These are phyloP conservation scores for Lepus europaeus DNA, from an alignment of 2,113 vertebrate genomes.

Conservation along the genomic window DNA sequence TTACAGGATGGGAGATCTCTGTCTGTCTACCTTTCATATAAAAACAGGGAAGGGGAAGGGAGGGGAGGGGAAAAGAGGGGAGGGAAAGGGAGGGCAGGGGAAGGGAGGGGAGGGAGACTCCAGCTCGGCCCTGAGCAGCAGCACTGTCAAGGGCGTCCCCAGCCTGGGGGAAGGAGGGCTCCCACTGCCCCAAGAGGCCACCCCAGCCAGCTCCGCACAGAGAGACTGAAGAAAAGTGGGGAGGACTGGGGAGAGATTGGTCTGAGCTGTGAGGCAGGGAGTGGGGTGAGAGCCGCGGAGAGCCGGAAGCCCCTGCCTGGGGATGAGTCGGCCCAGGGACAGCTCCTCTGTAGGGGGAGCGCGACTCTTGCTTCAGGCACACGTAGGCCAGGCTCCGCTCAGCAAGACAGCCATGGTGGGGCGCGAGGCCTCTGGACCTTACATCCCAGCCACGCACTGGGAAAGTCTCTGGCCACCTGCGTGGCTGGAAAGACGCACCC, in stretches of 20 bases:
- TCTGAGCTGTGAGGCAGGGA: fast-evolving
- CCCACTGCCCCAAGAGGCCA: no score
- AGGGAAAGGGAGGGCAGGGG: no score
- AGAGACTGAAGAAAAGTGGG: fast-evolving
- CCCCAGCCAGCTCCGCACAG: neutral
- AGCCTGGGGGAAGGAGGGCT: fast-evolving
- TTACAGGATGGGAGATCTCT: no score
- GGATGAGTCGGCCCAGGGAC: neutral
- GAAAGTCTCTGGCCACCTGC: fast-evolving
- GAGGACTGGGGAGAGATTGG: fast-evolving
- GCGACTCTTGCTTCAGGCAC: neutral
- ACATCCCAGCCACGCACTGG: fast-evolving
- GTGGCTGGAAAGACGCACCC: neutral
- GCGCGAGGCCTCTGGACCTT: neutral
- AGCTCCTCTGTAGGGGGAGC: no score
- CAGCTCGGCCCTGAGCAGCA: no score
- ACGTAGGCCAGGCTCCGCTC: neutral
- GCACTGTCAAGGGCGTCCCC: fast-evolving
- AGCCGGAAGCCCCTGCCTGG: neutral
- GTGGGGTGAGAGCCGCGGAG: neutral
- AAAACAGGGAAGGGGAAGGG: no score
- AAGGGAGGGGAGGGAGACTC: no score
- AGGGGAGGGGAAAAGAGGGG: no score
- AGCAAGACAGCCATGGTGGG: neutral
- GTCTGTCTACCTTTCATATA: no score